Conservation (phyloP, 2,888 invertebrate species). For the Phanerotoma sp. region DNA sequence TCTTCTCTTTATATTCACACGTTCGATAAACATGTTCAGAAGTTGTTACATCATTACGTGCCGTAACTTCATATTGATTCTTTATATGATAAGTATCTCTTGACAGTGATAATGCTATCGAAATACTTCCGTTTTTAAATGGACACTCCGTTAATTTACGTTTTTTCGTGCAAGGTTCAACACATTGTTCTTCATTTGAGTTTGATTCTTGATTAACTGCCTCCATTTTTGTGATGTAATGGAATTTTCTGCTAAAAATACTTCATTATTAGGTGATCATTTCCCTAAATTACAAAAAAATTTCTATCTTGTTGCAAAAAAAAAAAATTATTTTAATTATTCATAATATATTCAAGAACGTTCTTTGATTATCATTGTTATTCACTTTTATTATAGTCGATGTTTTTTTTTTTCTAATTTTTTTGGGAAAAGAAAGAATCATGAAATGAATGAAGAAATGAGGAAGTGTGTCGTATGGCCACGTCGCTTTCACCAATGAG, state of each 20-base stretch:
- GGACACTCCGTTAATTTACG: conserved; percentile 10
- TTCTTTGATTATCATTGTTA: too few species aligned
- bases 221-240: neutral
- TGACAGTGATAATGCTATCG: conserved; percentile 28
- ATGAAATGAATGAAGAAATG: conserved; percentile 7
- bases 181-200: neutral
- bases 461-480: conserved; percentile 50
- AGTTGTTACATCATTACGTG: neutral
- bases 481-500: conserved; percentile 56
- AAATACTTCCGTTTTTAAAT: conserved; percentile 2
- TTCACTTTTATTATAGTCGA: too few species aligned
- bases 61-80: too few species aligned
- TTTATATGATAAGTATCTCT: too few species aligned
- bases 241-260: conserved; percentile 12
- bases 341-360: too few species aligned
- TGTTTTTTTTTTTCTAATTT: too few species aligned
- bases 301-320: neutral
- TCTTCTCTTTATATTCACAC: neutral
- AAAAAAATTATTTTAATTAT: neutral
- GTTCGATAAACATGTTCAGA: neutral
- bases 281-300: neutral
- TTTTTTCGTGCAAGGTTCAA: conserved; percentile 14
- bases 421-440: too few species aligned
- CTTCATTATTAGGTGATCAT: conserved; percentile 21
- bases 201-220: conserved; percentile 6